Evolutionary conservation across 2,797 vertebrate species (phyloP), one percentile per base, ranked within the genome.

Genomic region (Diglossa cyanea): DNA sequence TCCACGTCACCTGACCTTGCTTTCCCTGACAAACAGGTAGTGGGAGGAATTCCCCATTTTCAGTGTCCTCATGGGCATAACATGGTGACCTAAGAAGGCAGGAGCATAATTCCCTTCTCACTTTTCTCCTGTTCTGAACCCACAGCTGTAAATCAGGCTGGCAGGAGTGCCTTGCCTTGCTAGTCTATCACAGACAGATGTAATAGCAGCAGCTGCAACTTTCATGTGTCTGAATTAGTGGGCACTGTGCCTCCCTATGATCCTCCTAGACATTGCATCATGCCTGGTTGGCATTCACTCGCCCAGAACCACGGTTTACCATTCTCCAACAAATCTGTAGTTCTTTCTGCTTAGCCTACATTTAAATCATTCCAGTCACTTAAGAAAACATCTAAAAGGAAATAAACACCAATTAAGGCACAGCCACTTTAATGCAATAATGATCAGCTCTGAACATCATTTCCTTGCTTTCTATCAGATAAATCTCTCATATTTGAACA

Each of bases 331-430:
- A 95, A 54, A 85, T 71, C 72, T 24, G 9, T 8, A 71, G 53
- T 23, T 76, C 42, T 47, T n/a, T 45, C 50, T 79, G 55, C 76
- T 93, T 85, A 90, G 88, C 83, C 73, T 92, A 94, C 86, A 94
- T 82, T 89, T 71, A 83, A 77, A 93, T 42, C 15, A 79, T 74
- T 82, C 86, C n/a, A 85, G 86, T 60, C 80, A 90, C 61, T 95
- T 89, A 82, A 89, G 93, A 61, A 93, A 83, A 76, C 47, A 60
- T 87, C 80, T 89, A 65, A 92, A 93, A 94, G 74, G 92, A 95
- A 96, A 96, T 83, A 95, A 95, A 95, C 71, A 94, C 40, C 95
- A 96, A 89, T 97, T 96, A 95, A 93, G 77, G 86, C 71, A 58
- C 60, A 94, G 72, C 5, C 90, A 80, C 90, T 93, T 95, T 92